Base-by-base conservation (phyloP, 1,140 invertebrate species). In the Akabosia matsudoensis region DNA sequence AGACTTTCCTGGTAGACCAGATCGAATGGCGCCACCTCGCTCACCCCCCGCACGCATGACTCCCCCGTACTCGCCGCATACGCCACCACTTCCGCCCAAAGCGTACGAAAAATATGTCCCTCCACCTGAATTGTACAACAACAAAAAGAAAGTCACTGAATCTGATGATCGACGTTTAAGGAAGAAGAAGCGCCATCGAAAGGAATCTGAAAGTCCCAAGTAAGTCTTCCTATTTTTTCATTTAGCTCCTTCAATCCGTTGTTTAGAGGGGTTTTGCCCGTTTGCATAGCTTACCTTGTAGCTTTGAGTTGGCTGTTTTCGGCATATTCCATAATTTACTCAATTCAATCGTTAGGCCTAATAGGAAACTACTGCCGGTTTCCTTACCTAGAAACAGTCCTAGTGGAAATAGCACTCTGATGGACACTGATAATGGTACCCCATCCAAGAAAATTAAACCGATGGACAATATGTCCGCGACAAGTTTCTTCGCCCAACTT, bases 401-500 rank as follows among this genome's bases (percentile, higher is more conserved):
- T 28, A 67, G 7, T 30, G 30, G 30, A 24, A 67, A 67, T 22
- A 30, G 28, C 61, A 67, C 13, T 31, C 26, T 24, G 30, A 67
- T 13, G 13, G 28, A 45, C 37, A 45, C 7, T 45, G 18, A 10
- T 45, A 18, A 45, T 45, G 37, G 37, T 4, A 30, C 37, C 10
- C 70, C 37, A 70, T 13, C 70, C 10, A 72, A 72, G 30, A 72
- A 24, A 26, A 22, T 34, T 7, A 34, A 24, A 22, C 37, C 70
- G 1, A 72, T 72, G 70, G 89, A 91, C 37, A 93, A 92, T 77
- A 92, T 94, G 78, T 91, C 89, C 73, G 92, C 93, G 79, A 94
- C 93, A 1, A 94, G 92, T 84, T 86, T 95, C 0, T 96, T 95
- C 84, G 93, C 93, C 0, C 93, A 95, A 84, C 86, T 96, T 22